A percentile compares a stretch with the other conserved stretches of the same genome.
Evolutionary conservation across 2,888 invertebrate species (phyloP).

Genomic region (Nebria brevicollis): DNA sequence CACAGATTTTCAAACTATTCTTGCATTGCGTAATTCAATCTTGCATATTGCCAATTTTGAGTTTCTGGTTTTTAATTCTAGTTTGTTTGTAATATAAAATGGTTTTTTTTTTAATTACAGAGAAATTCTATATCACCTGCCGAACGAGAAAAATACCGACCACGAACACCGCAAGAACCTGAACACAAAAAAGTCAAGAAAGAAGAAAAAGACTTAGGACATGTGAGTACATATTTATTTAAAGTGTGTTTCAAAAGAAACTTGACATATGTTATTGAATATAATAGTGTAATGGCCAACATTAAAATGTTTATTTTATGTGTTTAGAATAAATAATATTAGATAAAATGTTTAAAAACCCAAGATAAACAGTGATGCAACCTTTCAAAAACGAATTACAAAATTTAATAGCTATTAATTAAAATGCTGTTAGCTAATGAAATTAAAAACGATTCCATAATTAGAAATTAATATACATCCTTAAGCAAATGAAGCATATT

Average conservation of each 20-base stretch:
- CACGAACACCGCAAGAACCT: slow-evolving; percentile 80
- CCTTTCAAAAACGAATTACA: not conserved
- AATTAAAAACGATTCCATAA: not conserved
- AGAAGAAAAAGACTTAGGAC: slow-evolving; percentile 83
- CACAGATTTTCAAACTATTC: too few species aligned
- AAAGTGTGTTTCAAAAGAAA: too few species aligned
- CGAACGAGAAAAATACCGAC: slow-evolving; percentile 83
- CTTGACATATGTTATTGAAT: too few species aligned
- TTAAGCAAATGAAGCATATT: slow-evolving; percentile 2
- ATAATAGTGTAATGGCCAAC: too few species aligned
- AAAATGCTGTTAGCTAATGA: not conserved
- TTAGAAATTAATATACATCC: not conserved
- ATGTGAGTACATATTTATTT: slow-evolving; percentile 71
- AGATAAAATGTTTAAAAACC: too few species aligned
- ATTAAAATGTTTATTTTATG: too few species aligned
- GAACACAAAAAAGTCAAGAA: slow-evolving; percentile 81
- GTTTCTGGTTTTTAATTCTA: not conserved
- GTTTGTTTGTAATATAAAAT: not conserved
- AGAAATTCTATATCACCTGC: slow-evolving; percentile 85
- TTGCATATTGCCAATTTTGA: too few species aligned
- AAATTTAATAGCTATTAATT: not conserved
- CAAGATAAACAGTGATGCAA: too few species aligned
- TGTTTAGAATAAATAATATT: too few species aligned
- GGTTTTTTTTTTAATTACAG: slow-evolving; percentile 62
- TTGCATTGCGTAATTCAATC: too few species aligned